Evolutionary conservation across 2,797 vertebrate genomes (phyloP).

Genomic region (Pygocentrus nattereri): DNA sequence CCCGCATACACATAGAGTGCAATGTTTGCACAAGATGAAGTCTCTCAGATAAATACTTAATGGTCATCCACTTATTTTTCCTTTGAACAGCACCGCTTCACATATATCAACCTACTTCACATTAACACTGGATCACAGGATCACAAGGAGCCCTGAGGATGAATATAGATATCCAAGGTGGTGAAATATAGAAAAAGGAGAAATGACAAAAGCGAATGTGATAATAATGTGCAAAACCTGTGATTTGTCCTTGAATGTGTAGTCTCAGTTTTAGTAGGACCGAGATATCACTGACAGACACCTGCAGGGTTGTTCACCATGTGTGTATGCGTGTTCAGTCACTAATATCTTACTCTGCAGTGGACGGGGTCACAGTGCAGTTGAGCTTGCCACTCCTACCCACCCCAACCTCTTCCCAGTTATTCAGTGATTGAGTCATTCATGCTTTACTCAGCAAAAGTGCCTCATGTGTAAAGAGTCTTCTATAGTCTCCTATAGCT

Average conservation of each 20-base stretch:
- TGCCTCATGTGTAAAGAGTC: background rate
- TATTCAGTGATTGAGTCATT: conserved; percentile 26
- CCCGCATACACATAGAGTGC: background rate
- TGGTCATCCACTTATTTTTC: conserved; percentile 6
- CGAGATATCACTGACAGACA: conserved; percentile 27
- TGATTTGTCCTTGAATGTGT: conserved; percentile 11
- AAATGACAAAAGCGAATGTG: background rate
- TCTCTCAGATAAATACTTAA: conserved; percentile 31
- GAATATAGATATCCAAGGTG: background rate
- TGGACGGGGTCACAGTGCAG: conserved; percentile 10
- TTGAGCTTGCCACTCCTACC: conserved; percentile 12
- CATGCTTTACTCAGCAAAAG: conserved; percentile 42
- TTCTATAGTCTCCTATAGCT: conserved; percentile 10
- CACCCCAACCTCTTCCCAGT: conserved; percentile 12
- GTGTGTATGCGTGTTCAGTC: conserved; percentile 15
- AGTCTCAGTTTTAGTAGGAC: conserved; percentile 10
- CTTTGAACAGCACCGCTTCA: conserved; percentile 7
- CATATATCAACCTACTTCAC: background rate
- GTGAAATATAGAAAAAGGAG: conserved; percentile 1
- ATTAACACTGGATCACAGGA: background rate
- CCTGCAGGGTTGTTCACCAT: conserved; percentile 16
- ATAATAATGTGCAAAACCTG: conserved; percentile 2
- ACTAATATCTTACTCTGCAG: conserved; percentile 15
- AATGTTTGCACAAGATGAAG: conserved; percentile 21
- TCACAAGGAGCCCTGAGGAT: background rate